Percentiles rank a stretch among this genome's conserved stretches.
These are phyloP conservation scores for Phyllostomus hastatus DNA, from an alignment of 2,113 vertebrate genomes.

Conservation along the genomic window DNA sequence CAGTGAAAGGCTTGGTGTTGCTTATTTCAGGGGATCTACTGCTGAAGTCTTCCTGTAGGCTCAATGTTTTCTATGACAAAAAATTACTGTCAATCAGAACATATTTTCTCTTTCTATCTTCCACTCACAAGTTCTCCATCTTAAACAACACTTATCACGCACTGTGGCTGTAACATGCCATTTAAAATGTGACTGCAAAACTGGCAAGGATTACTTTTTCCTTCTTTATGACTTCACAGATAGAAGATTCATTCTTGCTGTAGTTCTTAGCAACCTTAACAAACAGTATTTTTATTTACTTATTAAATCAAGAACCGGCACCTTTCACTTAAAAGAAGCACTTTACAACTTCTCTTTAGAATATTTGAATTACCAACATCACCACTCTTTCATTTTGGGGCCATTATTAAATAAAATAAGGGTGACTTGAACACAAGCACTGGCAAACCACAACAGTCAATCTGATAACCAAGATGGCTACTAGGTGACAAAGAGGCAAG, in stretches of 20 bases:
- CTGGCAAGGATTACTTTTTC: background rate
- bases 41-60: background rate
- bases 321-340: background rate
- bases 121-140: background rate
- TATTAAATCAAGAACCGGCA: background rate
- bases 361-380: background rate
- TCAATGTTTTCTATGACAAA: background rate
- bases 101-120: background rate
- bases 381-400: background rate
- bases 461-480: background rate
- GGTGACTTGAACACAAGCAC: too few relatives aligned
- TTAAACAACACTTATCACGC: background rate
- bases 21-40: background rate
- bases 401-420: background rate
- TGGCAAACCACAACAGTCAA: too few relatives aligned
- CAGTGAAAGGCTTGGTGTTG: background rate
- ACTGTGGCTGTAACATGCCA: background rate
- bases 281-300: background rate
- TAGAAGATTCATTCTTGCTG: background rate
- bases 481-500: background rate
- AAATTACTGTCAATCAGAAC: background rate
- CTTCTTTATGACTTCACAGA: background rate
- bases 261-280: background rate
- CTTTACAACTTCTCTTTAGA: background rate
- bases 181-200: background rate